Conservation (phyloP, 2,888 invertebrate species). For the Drosophila formosana region DNA sequence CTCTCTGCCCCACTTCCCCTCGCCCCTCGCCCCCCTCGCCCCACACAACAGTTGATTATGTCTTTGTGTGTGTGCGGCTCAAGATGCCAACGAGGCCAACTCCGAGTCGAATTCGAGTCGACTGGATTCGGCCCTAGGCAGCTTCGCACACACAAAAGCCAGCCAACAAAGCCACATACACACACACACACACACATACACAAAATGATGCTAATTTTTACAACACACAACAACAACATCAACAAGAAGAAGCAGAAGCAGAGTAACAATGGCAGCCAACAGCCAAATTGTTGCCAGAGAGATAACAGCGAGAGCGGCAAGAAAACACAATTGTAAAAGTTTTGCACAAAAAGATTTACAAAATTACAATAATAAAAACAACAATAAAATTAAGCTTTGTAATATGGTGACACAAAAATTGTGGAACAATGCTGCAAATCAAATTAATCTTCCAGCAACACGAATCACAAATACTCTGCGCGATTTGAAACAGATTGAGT, state of each 20-base stretch:
- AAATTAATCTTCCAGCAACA: constrained; percentile 32
- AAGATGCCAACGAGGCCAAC: constrained; percentile 55
- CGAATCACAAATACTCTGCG: constrained; percentile 26
- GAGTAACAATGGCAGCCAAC: constrained; percentile 29
- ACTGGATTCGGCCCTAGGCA: constrained; percentile 30
- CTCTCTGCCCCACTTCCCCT: constrained; percentile 3
- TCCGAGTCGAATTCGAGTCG: constrained; percentile 18
- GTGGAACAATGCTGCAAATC: constrained; percentile 22
- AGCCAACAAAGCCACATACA: constrained; percentile 51
- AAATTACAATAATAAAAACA: constrained; percentile 78
- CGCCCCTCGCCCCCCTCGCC: not conserved
- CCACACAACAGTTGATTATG: constrained; percentile 28
- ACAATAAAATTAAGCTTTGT: constrained; percentile 79
- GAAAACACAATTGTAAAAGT: constrained; percentile 77
- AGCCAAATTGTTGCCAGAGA: constrained; percentile 47
- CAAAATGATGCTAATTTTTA: constrained; percentile 75
- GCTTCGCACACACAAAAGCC: constrained; percentile 53
- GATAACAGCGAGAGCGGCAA: constrained; percentile 40
- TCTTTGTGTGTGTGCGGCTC: constrained; percentile 33
- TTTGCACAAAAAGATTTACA: constrained; percentile 74
- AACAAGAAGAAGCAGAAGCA: constrained; percentile 15
- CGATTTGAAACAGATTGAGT: not conserved
- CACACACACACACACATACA: constrained; percentile 40
- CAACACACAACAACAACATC: constrained; percentile 41
- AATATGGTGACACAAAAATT: constrained; percentile 59